Base-by-base conservation (phyloP, 2,113 vertebrate genomes). In the Microtus pennsylvanicus region DNA sequence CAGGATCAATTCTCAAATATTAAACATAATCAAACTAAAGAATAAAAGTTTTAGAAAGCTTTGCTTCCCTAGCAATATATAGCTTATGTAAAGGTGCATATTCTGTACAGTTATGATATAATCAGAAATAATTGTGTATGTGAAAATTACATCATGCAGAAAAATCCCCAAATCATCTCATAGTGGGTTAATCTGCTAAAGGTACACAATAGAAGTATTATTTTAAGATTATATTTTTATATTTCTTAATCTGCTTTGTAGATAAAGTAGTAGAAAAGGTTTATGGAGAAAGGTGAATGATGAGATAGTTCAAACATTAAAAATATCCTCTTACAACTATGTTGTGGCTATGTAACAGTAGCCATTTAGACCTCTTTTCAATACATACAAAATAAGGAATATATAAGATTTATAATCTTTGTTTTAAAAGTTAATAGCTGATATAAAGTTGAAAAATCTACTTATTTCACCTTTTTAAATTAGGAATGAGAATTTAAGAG, bases 401-500 rank as follows among this genome's bases (percentile, higher is more conserved):
- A 42, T 63, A 0, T 42, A 83, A 63, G 58, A 69, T 75, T 63
- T 78, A 7, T 55, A 47, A 83, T 78, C 76, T 76, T 92, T 52
- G 17, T 26, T 96, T 91, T 30, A 35, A 89, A 93, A 63, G 13
- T 74, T 61, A 72, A 61, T 30, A 74, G 0, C 77, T 65, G 13
- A 89, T 77, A 85, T 88, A 82, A 70, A 76, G 38, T 42, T 69
- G 35, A 90, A 82, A 96, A 92, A 87, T 45, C 6, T 74, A 33
- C 52, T 72, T 14, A 33, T 58, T 80, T 90, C 24, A 87, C 1
- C 1, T 92, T 75, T n/a, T 77, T 17, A 95, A 82, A 91, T 67
- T 90, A 80, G 19, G 42, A 81, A 45, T 80, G 9, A 88, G 52
- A 67, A 45, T 33, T 86, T 47, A 50, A 86, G 35, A 86, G 7